Conservation (phyloP, 2,113 vertebrate genomes). For the Spilogale gracilis region DNA sequence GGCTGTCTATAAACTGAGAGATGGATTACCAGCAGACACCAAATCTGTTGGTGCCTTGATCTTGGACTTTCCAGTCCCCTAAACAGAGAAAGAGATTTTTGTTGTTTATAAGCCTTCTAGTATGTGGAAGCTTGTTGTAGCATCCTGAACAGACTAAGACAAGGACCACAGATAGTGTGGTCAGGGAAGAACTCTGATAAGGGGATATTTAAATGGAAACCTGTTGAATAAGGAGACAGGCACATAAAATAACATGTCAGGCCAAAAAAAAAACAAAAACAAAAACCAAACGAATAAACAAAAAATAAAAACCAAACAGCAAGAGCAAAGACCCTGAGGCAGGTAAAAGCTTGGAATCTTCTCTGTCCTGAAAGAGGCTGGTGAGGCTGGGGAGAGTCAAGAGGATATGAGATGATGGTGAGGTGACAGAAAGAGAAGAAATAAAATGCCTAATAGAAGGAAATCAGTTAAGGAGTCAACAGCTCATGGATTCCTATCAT, state of each 20-base stretch:
- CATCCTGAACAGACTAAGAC: neutral
- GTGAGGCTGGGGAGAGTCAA: neutral
- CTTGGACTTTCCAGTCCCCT: neutral
- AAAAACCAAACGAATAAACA: too few species aligned
- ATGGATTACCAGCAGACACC: neutral
- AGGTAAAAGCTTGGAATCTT: neutral
- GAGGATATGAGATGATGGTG: neutral
- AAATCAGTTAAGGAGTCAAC: neutral
- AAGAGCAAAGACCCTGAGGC: too few species aligned
- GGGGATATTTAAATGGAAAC: neutral
- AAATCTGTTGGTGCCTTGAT: neutral
- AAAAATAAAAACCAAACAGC: neutral
- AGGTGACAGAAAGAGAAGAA: neutral
- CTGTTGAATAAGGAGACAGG: neutral
- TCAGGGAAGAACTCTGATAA: neutral
- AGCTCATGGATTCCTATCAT: neutral
- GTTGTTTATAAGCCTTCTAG: neutral
- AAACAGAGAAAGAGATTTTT: neutral
- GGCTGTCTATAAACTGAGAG: neutral
- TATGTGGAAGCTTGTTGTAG: neutral
- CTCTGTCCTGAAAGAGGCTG: neutral
- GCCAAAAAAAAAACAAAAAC: neutral
- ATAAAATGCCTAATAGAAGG: neutral
- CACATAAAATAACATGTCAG: neutral
- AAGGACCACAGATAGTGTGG: neutral